Evolutionary conservation across 2,113 vertebrate genomes (phyloP), one percentile per base, ranked within the genome.

Genomic region (Sylvia atricapilla): DNA sequence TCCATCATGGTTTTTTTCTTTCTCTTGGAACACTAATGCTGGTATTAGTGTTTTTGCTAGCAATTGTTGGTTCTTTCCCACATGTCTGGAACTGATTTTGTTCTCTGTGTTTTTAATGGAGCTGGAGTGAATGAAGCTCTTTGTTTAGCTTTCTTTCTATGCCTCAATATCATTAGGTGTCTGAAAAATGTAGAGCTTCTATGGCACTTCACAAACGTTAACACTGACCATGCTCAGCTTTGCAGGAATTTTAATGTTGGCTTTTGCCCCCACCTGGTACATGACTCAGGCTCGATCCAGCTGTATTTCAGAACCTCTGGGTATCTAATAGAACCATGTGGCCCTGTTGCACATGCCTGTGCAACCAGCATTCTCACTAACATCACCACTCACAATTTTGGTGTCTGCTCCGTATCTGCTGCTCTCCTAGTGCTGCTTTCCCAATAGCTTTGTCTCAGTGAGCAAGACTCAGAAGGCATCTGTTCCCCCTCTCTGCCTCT

Each of bases 51-150:
- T 63, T 79, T 69, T 49, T 93, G 68, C 82, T 94, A 93, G 55
- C 58, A 66, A 20, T 95, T 84, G 47, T 88, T 88, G 63, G 41
- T 95, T 90, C 87, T 84, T 95, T 82, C 84, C 89, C 70, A 80
- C 66, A 80, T 2, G 89, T 94, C 95, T 96, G 95, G 93, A 97
- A 95, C 74, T 91, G 93, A 95, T 95, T 95, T 95, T 95, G 81
- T 87, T 87, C 93, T 31, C 74, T 0, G 0, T 75, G 69, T 93
- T 95, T 90, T 74, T 95, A 95, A 76, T 85, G 84, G 81, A 93
- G 91, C 89, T 84, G 80, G 52, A 96, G 62, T 95, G 87, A 96
- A 97, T 91, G 77, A 63, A 81, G 73, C 37, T 91, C 95, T 95
- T 95, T 95, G 93, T 97, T 95, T 91, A 95, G 63, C 67, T 91